Percentiles rank a stretch among this genome's conserved stretches.
phyloP scores from a whole-genome alignment of 2,797 vertebrate species.

The Chromobotia macracanthus region DNA sequence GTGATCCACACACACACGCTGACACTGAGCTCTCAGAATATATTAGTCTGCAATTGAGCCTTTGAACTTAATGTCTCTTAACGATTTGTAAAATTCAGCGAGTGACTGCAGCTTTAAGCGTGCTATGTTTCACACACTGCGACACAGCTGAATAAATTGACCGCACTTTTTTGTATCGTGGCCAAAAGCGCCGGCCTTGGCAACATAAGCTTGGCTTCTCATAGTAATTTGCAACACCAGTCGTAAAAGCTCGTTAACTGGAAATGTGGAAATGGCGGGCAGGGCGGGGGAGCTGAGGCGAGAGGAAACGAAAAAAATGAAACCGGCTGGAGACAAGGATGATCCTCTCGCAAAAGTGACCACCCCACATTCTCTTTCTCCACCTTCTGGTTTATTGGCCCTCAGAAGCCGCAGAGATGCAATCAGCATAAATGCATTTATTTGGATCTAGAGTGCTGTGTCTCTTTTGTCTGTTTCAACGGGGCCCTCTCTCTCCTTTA shows the following conservation, averaged over 20 bases:
- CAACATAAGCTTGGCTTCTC: slow-evolving; percentile 64
- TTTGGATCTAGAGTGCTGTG: slow-evolving; percentile 56
- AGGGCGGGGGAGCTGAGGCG: slow-evolving; percentile 43
- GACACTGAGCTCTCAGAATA: slow-evolving; percentile 1
- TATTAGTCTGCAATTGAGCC: not conserved
- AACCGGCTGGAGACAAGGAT: slow-evolving; percentile 7
- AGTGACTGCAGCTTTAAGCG: not conserved
- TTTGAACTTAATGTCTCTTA: slow-evolving; percentile 18
- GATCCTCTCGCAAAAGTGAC: not conserved
- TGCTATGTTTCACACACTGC: slow-evolving; percentile 9
- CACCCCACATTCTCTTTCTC: slow-evolving; percentile 18
- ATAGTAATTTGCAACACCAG: slow-evolving; percentile 70
- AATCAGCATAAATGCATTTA: slow-evolving; percentile 57
- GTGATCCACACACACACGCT: not conserved
- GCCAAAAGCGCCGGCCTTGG: slow-evolving; percentile 41
- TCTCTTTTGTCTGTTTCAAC: slow-evolving; percentile 31
- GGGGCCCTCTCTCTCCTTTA: slow-evolving; percentile 23
- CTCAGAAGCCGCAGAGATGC: slow-evolving; percentile 54
- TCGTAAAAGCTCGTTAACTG: slow-evolving; percentile 53
- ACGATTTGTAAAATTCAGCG: slow-evolving; percentile 10
- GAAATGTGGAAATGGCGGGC: slow-evolving; percentile 62
- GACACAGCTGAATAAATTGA: slow-evolving; percentile 35
- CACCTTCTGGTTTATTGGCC: slow-evolving; percentile 38
- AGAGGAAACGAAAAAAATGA: slow-evolving; percentile 56
- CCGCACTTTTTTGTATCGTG: slow-evolving; percentile 25